Evolutionary conservation across 1,140 invertebrate genomes (phyloP).

Genomic region (Cydia pomonella): DNA sequence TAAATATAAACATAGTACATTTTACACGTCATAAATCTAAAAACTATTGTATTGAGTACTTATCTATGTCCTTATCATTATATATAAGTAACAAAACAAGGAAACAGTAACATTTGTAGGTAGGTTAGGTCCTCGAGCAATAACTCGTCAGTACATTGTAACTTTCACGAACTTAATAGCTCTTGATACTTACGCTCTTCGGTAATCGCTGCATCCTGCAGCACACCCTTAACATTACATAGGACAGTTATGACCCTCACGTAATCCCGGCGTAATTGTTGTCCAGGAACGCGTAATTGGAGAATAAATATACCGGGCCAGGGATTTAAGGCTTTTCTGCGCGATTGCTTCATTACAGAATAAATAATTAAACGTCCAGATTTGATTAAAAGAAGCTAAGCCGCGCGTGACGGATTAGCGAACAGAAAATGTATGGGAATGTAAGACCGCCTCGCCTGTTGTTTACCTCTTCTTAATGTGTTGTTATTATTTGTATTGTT

Average conservation of each 20-base stretch:
- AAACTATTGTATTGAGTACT: no score
- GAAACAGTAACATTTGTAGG: no score
- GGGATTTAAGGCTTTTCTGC: conserved; percentile 54
- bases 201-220: background rate
- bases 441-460: no score
- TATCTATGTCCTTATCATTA: no score
- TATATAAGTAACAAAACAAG: no score
- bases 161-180: background rate
- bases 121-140: no score
- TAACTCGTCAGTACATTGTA: no score
- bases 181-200: background rate
- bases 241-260: conserved; percentile 70
- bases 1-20: no score
- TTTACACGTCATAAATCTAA: no score
- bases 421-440: background rate
- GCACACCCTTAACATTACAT: conserved; percentile 58
- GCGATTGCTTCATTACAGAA: conserved; percentile 39
- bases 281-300: conserved; percentile 68
- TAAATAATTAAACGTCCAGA: conserved; percentile 8
- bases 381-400: conserved; percentile 22
- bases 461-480: no score
- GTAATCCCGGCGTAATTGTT: conserved; percentile 75
- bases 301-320: conserved; percentile 45
- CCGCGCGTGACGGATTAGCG: conserved; percentile 14
- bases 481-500: no score